Evolutionary conservation across 2,888 invertebrate species (phyloP).

Genomic region (Drosophila antonietae): DNA sequence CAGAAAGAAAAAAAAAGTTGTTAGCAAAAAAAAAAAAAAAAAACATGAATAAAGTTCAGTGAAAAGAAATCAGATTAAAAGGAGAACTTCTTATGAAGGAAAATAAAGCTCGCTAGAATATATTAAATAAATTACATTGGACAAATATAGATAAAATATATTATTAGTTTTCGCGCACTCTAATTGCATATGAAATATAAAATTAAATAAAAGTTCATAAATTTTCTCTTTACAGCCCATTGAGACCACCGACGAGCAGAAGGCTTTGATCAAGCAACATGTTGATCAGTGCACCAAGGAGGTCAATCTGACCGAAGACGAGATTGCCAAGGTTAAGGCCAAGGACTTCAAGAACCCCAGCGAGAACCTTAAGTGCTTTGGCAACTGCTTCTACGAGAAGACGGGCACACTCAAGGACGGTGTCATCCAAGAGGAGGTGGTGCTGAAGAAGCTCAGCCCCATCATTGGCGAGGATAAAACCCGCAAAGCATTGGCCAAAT

Average conservation of each 20-base stretch:
- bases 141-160: no score
- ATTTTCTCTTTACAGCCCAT: constrained; percentile 40
- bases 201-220: no score
- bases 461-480: constrained; percentile 75
- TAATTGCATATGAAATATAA: no score
- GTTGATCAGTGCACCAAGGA: constrained; percentile 64
- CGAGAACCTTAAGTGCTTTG: constrained; percentile 77
- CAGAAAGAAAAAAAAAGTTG: not conserved
- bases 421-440: constrained; percentile 63
- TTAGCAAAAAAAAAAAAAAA: not conserved
- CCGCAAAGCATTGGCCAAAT: constrained; percentile 58
- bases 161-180: no score
- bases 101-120: not conserved
- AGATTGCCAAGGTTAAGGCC: constrained; percentile 59
- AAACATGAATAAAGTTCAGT: not conserved
- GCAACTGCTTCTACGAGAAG: constrained; percentile 82
- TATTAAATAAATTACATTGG: no score
- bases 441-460: constrained; percentile 56
- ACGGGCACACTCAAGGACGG: constrained; percentile 73
- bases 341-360: constrained; percentile 64
- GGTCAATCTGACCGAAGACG: constrained; percentile 63
- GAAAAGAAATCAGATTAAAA: not conserved
- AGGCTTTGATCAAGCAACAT: constrained; percentile 59
- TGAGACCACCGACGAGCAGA: constrained; percentile 72
- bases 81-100: not conserved